Base-by-base conservation (phyloP, 2,113 vertebrate species). In the Kryptolebias marmoratus region DNA sequence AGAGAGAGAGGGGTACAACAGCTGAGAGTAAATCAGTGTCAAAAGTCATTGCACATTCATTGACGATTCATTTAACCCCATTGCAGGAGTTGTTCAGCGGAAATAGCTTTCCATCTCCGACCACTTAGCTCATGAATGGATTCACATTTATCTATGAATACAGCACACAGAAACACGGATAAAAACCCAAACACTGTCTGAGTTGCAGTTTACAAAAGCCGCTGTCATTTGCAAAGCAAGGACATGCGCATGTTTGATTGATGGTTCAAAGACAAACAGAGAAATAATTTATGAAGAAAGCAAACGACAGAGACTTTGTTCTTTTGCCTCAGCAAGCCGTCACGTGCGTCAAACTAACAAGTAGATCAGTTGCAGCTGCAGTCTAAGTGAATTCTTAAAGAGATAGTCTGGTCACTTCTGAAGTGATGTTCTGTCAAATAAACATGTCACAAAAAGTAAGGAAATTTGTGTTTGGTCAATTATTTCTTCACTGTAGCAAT, bases 21-120 rank as follows among this genome's bases (percentile, higher is more conserved):
- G 62, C n/a, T 0, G 14, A 55, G 70, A 64, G 54, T 81, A 80
- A 81, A 83, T 88, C 83, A 84, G 69, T 84, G 75, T 85, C 76
- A 87, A 80, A 75, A 81, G 36, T 81, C 83, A 81, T 64, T 80
- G 72, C 73, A 49, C 74, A 74, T 84, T 84, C 79, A 87, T 61
- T 77, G 77, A 87, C 10, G 14, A 73, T 77, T 85, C 80, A 87
- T 82, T 89, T 88, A 82, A 74, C 50, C 52, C 48, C 50, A 65
- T 80, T 66, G 47, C 69, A 52, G 77, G 39, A 14, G 64, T 52
- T 64, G 68, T 58, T 73, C 6, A 63, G 45, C 55, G 68, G 67
- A 87, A 83, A 81, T 60, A 63, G 53, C 48, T 80, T 77, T 77
- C 67, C 74, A 71, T 60, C 61, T 78, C 42, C 28, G 16, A 59